These are phyloP conservation scores for Platalea minor DNA, from an alignment of 2,797 vertebrate species.

Conservation along the genomic window DNA sequence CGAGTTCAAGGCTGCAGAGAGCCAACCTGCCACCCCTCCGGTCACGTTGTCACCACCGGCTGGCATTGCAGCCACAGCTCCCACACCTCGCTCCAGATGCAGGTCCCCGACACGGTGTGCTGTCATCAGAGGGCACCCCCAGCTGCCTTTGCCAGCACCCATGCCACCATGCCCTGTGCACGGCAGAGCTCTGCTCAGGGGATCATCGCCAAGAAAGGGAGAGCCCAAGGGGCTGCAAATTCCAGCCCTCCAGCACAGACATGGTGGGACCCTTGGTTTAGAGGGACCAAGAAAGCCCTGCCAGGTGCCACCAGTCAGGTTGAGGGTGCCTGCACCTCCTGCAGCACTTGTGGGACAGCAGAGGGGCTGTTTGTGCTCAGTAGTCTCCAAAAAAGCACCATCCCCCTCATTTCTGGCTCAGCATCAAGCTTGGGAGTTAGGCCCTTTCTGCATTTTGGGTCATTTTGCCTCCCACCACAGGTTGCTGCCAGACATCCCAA, in stretches of 20 bases:
- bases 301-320: neutral
- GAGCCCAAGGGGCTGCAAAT: neutral
- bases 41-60: neutral
- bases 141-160: neutral
- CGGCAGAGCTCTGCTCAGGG: neutral
- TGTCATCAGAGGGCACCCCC: neutral
- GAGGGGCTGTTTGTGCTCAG: neutral
- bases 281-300: neutral
- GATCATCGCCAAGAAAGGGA: neutral
- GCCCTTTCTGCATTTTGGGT: neutral
- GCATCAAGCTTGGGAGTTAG: neutral
- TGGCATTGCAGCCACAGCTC: neutral
- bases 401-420: neutral
- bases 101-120: fast-evolving
- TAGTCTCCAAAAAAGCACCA: neutral
- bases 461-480: neutral
- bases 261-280: neutral
- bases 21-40: neutral
- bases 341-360: neutral
- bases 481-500: neutral
- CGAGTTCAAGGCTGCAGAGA: neutral
- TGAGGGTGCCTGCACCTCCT: neutral
- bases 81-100: too few species aligned
- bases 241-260: neutral
- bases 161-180: neutral